Conservation (phyloP, 2,797 vertebrate genomes). For the Lateolabrax maculatus region DNA sequence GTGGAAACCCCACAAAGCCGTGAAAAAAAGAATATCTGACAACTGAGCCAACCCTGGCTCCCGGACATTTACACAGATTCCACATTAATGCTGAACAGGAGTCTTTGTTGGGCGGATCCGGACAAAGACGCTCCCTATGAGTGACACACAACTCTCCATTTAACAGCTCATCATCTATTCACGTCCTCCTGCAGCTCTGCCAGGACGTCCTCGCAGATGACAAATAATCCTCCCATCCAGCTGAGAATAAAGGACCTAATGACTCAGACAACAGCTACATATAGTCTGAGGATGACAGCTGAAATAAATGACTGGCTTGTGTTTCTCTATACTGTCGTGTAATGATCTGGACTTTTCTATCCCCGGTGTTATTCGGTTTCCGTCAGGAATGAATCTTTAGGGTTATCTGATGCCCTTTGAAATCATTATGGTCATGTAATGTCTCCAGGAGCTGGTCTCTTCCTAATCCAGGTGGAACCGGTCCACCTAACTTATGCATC, state of each 20-base stretch:
- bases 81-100: constrained; percentile 67
- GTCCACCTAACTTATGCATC: too few species aligned
- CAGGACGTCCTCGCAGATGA: constrained; percentile 46
- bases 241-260: constrained; percentile 55
- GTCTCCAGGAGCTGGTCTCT: not conserved
- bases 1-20: constrained; percentile 23
- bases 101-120: constrained; percentile 52
- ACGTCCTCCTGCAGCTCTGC: constrained; percentile 56
- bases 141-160: constrained; percentile 67
- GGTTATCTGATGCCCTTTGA: too few species aligned
- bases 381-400: constrained; percentile 3
- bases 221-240: constrained; percentile 52
- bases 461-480: too few species aligned
- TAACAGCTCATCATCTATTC: constrained; percentile 55
- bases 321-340: not conserved
- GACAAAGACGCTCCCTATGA: constrained; percentile 70
- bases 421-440: not conserved
- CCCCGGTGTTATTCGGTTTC: constrained; percentile 3
- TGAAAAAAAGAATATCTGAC: not conserved
- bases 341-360: not conserved
- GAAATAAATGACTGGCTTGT: constrained; percentile 3
- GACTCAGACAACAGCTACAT: constrained; percentile 32
- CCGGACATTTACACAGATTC: constrained; percentile 66
- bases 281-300: constrained; percentile 45
- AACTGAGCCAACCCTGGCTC: not conserved